Base-by-base conservation (phyloP, 2,113 vertebrate genomes). In the Paramormyrops kingsleyae region DNA sequence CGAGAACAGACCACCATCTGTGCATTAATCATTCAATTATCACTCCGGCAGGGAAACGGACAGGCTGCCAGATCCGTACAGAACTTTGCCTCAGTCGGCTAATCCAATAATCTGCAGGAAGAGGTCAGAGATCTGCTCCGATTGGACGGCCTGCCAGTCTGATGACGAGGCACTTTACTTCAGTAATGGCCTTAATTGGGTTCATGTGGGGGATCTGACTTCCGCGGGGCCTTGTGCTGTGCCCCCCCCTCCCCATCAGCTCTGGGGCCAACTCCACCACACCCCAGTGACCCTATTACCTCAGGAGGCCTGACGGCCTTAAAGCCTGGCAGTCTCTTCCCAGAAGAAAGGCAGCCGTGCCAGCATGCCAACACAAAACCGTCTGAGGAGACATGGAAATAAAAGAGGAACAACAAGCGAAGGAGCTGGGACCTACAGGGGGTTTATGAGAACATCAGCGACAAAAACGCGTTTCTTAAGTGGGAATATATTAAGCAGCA, bases 11-110 rank as follows among this genome's bases (percentile, higher is more conserved):
- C 70, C 74, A 52, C 90, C 91, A 91, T 92, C 93, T 91, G 92
- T 91, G 90, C 91, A 92, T 92, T 92, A 91, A 92, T 91, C 91
- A 92, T 83, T 90, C 89, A 92, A 92, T 92, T 92, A 91, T 92
- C 91, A 91, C 90, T 87, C 74, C 56, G 90, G 89, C 88, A 44
- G 89, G 88, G 90, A 89, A 90, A 90, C 89, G 74, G 89, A 91
- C 92, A 87, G 27, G 31, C 89, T 86, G 87, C 83, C 88, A 89
- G 44, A 91, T 84, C 89, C 39, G 91, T 89, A 59, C 85, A 44
- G 17, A 92, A 88, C 74, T 92, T 46, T 89, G 90, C 89, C 91
- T 91, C 50, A 90, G 87, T 88, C 31, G 44, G 66, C 87, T 93
- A 93, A 92, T 91, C 92, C 91, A 91, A 91, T 93, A 91, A 93